Conservation (phyloP, 2,113 vertebrate genomes). For the Ochotona princeps region DNA sequence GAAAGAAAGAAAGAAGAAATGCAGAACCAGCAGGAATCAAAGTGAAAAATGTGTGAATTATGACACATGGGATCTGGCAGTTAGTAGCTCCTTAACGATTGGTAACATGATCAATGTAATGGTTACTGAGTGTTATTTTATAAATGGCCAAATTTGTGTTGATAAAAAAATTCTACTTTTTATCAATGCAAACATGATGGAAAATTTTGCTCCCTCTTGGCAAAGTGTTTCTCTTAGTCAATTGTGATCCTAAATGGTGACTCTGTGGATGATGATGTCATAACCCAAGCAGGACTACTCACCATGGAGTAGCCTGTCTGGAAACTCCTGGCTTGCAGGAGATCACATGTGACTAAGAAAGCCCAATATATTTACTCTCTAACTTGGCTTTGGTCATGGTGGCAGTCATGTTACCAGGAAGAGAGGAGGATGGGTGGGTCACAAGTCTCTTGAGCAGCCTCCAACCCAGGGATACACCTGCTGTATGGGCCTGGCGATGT, state of each 20-base stretch:
- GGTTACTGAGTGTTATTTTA: neutral
- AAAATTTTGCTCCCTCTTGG: neutral
- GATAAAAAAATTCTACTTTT: neutral
- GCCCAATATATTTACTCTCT: neutral
- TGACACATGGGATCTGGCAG: neutral
- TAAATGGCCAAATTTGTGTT: neutral
- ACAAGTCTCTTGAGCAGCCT: neutral
- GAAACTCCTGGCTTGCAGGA: neutral
- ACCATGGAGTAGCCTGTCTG: neutral
- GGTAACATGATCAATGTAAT: neutral
- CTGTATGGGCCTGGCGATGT: neutral
- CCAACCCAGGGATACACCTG: neutral
- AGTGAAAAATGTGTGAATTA: neutral
- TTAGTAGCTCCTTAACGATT: neutral
- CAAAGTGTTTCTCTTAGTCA: neutral
- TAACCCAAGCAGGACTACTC: too few relatives aligned
- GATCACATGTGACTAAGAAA: neutral
- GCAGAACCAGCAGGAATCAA: neutral
- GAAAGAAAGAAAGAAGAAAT: neutral
- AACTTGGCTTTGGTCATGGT: neutral
- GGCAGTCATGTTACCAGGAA: fast-evolving
- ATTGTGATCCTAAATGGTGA: neutral
- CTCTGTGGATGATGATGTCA: neutral
- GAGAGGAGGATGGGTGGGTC: too few relatives aligned
- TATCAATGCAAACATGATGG: neutral